Evolutionary conservation across 1,140 invertebrate species (phyloP), one percentile per base, ranked within the genome.

Genomic region (Asbolus verrucosus): DNA sequence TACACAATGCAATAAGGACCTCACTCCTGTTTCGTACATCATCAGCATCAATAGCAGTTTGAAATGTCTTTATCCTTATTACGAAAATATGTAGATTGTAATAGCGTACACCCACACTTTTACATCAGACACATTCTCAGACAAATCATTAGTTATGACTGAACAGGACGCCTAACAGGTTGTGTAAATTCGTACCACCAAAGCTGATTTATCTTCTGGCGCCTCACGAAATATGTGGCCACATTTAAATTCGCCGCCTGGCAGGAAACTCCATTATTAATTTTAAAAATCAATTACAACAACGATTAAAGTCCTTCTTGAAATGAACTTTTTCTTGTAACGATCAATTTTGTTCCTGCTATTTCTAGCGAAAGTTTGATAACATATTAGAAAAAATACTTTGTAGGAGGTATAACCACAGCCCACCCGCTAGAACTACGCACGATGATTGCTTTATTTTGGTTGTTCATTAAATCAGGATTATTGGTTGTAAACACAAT

Each of bases 101-200:
- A 54, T 54, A 14, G 24, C 6, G 18, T 36, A 54, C 46, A 54
- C 46, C 46, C 27, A 54, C 46, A 54, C 46, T 27, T 54, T 14
- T 21, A 9, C 11, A 24, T 27, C n/a, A 54, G 19, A 54, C 21
- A 21, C 46, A 54, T 54, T 54, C 46, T 27, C 46, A 54, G 46
- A 54, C 46, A 54, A 54, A 54, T 54, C 46, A 54, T 54, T 54
- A 54, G 46, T 54, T 54, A 54, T 54, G 46, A 54, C 46, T 19
- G 46, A 21, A 54, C 46, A n/a, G 27, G 21, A 54, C 14, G 46
- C 46, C 46, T 27, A 54, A 54, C 46, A 54, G 21, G 46, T 54
- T 54, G 18, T 54, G 46, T 24, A 27, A 27, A 54, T 54, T 54
- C 46, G 46, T 54, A 54, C 46, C 46, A 14, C 9, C 27, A 27